phyloP scores from a whole-genome alignment of 1,140 invertebrate species.

The Thaumetopoea pityocampa region DNA sequence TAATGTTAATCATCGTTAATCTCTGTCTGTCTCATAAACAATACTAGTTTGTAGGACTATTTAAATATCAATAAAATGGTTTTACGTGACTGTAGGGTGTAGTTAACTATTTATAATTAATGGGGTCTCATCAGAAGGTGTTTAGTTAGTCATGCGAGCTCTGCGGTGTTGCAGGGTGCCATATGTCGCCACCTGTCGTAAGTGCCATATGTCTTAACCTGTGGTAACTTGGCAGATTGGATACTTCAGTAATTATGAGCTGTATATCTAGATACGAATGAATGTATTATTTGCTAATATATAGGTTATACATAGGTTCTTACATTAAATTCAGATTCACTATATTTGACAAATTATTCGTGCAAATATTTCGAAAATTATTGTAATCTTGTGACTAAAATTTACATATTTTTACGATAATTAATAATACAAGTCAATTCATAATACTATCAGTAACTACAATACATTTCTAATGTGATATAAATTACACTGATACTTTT shows the following conservation, averaged over 20 bases:
- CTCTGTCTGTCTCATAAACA: conserved; percentile 31
- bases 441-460: no score
- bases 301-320: no score
- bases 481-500: no score
- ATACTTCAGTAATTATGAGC: conserved; percentile 27
- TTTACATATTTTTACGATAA: no score
- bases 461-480: no score
- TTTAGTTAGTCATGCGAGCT: conserved; percentile 47
- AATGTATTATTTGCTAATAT: conserved; percentile 5
- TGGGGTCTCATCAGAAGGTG: conserved; percentile 18
- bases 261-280: conserved; percentile 33
- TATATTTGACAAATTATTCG: no score
- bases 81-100: conserved; percentile 37
- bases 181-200: conserved; percentile 59
- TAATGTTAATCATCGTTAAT: conserved; percentile 14
- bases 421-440: no score
- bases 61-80: conserved; percentile 48
- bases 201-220: conserved; percentile 31
- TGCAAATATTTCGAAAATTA: no score
- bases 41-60: conserved; percentile 36
- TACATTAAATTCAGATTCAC: no score
- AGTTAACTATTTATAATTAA: conserved; percentile 35
- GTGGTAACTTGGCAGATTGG: conserved; percentile 22
- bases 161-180: conserved; percentile 50
- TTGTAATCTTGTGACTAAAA: no score